Base-by-base conservation (phyloP, 2,113 vertebrate species). In the Andinoacara biseriatus region DNA sequence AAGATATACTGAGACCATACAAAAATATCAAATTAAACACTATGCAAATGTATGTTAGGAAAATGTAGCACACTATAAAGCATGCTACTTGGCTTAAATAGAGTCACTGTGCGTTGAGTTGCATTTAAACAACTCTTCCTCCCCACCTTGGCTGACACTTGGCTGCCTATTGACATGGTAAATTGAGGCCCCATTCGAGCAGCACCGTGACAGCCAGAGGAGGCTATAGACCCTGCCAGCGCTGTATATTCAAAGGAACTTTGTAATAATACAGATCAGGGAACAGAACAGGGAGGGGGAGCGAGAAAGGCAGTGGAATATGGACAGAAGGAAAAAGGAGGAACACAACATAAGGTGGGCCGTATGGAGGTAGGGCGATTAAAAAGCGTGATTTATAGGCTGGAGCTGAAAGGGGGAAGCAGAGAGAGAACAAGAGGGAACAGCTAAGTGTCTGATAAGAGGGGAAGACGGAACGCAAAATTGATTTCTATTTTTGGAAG, bases 81-180 rank as follows among this genome's bases (percentile, higher is more conserved):
- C 62, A 67, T 49, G 61, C 63, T 80, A 43, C 35, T 60, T 87
- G 65, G 54, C 69, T 87, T 82, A 83, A 78, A 80, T 67, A 46
- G 40, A 81, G 80, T 67, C 76, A 74, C 43, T 31, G 65, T 82
- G 76, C 80, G 38, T 52, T 84, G 78, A 87, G 58, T 56, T 78
- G 78, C 86, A 89, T 89, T 90, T 74, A 80, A 90, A 87, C 80
- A 82, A 77, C 74, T 69, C 75, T 81, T 40, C 35, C 76, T 86
- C 57, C 33, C 52, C 76, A 77, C 40, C 80, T 78, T 49, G 17
- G 82, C 84, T 81, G 88, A 91, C 89, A 92, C 88, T 87, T 84
- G 83, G 86, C 89, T 85, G 83, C 83, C 85, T 86, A 54, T 87
- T 91, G 90, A 93, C 89, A 86, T 82, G 81, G 89, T 83, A 87